Evolutionary conservation across 1,140 invertebrate species (phyloP).

Genomic region (Potamilus streckersoni): DNA sequence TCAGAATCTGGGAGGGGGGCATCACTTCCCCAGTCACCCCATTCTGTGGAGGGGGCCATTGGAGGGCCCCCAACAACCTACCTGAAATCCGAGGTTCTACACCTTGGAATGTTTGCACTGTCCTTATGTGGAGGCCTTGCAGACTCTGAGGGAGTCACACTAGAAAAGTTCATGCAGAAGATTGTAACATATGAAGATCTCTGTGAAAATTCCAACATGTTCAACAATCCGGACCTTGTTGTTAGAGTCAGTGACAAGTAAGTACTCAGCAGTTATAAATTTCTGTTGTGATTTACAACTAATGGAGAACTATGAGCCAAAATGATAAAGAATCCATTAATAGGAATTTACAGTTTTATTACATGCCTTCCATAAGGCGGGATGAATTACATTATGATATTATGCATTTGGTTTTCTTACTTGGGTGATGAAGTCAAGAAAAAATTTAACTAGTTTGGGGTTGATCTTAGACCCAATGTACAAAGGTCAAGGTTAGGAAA

Average conservation of each 20-base stretch:
- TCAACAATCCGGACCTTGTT: slow-evolving; percentile 87
- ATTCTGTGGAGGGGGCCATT: slow-evolving; percentile 83
- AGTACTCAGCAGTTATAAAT: slow-evolving; percentile 32
- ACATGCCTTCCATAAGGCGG: too few relatives aligned
- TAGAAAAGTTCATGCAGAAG: slow-evolving; percentile 79
- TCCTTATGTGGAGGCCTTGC: slow-evolving; percentile 85
- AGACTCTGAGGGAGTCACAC: slow-evolving; percentile 68
- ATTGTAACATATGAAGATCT: slow-evolving; percentile 87
- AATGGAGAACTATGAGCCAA: too few relatives aligned
- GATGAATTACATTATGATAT: too few relatives aligned
- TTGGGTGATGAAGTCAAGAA: too few relatives aligned
- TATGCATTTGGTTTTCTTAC: too few relatives aligned
- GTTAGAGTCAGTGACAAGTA: slow-evolving; percentile 88
- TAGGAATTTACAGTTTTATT: too few relatives aligned
- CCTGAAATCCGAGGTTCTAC: slow-evolving; percentile 66
- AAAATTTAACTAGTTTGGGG: too few relatives aligned
- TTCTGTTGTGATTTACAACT: too few relatives aligned
- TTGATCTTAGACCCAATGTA: too few relatives aligned
- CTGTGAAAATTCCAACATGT: slow-evolving; percentile 77
- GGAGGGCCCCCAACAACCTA: slow-evolving; percentile 51
- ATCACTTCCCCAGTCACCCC: slow-evolving; percentile 92
- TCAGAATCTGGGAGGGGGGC: slow-evolving; percentile 94
- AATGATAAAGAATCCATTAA: too few relatives aligned
- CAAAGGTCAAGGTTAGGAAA: too few relatives aligned
- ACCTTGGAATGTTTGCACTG: slow-evolving; percentile 66